A percentile compares a stretch with the other conserved stretches of the same genome.
These are phyloP conservation scores for Triops longicaudatus DNA, from an alignment of 1,140 invertebrate species.

Conservation along the genomic window DNA sequence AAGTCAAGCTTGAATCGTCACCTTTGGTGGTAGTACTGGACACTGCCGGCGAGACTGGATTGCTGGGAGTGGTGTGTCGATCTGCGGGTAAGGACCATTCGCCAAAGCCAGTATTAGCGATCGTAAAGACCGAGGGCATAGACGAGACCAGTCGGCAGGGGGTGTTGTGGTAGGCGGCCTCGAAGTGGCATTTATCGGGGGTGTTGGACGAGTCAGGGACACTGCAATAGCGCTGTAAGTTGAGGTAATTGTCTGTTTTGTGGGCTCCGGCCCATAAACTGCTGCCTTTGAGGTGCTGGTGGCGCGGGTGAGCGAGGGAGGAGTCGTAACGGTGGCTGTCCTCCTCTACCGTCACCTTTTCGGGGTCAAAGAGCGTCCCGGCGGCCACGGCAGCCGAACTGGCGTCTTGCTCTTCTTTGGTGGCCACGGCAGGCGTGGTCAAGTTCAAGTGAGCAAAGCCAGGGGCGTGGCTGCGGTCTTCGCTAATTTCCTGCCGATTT, in stretches of 20 bases:
- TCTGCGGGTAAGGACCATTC: neutral
- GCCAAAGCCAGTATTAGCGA: neutral
- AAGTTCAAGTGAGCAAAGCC: neutral
- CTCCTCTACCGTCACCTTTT: neutral
- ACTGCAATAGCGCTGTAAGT: conserved; percentile 1
- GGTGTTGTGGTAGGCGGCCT: neutral
- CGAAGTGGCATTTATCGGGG: neutral
- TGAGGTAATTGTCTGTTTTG: conserved; percentile 15
- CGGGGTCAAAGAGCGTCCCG: neutral
- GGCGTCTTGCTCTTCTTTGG: neutral
- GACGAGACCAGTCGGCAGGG: conserved; percentile 9
- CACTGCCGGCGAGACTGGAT: neutral
- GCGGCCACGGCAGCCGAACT: neutral
- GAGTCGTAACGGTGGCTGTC: neutral
- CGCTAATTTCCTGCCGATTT: neutral
- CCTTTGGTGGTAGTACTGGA: conserved; percentile 5
- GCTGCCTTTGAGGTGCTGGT: neutral
- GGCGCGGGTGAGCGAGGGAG: neutral
- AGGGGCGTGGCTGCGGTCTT: neutral
- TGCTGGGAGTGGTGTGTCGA: neutral
- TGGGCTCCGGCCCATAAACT: neutral
- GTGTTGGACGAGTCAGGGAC: conserved; percentile 7
- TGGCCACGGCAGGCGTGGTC: neutral
- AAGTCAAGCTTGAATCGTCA: neutral
- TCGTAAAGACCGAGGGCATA: neutral